Evolutionary conservation across 2,888 invertebrate genomes (phyloP).

Genomic region (Epinotia demarniana): DNA sequence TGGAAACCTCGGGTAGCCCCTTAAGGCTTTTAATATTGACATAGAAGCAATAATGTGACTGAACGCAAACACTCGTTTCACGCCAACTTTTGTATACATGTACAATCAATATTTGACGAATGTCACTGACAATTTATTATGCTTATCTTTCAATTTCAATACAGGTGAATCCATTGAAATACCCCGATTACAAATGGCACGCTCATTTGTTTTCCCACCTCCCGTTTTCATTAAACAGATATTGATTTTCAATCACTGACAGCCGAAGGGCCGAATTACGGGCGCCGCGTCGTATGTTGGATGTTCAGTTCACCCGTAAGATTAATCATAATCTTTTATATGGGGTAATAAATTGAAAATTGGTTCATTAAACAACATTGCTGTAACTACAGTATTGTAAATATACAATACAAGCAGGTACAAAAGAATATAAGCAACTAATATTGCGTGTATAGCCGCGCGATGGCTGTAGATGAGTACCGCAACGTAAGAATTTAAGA

Average conservation of each 20-base stretch:
- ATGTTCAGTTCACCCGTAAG: slow-evolving; percentile 29
- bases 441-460: not conserved
- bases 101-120: slow-evolving; percentile 3
- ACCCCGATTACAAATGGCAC: slow-evolving; percentile 27
- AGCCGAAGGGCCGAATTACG: slow-evolving; percentile 46
- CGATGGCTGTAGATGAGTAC: too few relatives aligned
- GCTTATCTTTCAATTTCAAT: slow-evolving; percentile 2
- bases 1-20: too few relatives aligned
- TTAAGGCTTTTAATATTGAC: slow-evolving; percentile 6
- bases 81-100: not conserved
- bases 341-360: not conserved
- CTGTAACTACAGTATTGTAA: too few relatives aligned
- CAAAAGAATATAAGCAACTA: too few relatives aligned
- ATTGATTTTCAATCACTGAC: slow-evolving; percentile 64
- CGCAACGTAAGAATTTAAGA: not conserved
- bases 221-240: slow-evolving; percentile 54
- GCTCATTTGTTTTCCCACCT: slow-evolving; percentile 51
- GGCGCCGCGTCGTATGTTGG: slow-evolving; percentile 18
- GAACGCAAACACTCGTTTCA: not conserved
- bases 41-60: slow-evolving; percentile 12
- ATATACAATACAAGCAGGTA: not conserved
- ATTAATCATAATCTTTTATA: slow-evolving; percentile 34
- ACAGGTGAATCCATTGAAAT: slow-evolving; percentile 9
- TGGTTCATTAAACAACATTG: slow-evolving; percentile 4
- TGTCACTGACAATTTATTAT: slow-evolving; percentile 7